Evolutionary conservation across 2,113 vertebrate species (phyloP), one percentile per base, ranked within the genome.

Genomic region (Heterotis niloticus): DNA sequence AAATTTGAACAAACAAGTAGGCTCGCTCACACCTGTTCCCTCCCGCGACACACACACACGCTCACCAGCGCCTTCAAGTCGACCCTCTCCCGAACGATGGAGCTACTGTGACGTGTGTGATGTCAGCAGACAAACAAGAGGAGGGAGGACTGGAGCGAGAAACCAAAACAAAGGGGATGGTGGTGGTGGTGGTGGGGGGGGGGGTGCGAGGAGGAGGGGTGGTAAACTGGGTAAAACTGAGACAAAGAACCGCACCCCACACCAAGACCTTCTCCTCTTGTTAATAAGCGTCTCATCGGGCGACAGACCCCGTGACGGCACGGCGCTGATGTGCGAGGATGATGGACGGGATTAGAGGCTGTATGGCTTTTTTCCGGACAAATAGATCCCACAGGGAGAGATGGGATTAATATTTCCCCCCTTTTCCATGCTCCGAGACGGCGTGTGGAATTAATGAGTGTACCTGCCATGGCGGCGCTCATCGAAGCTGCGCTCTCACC

Each of bases 381-480:
- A 94, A 95, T 87, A 90, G 87, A 90, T 94, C 90, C 91, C 92
- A 91, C 77, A 81, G 91, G 92, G 91, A 94, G 84, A 88, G 82
- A 28, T 69, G 78, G 89, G 88, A 92, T 92, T 93, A 88, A 88
- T 90, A 86, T 86, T 75, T 86, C 56, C 84, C 78, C 83, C 74
- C 60, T 26, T 81, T 60, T 77, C 87, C 84, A 68, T 85, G 87
- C 86, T 86, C 85, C 88, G 85, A 90, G 88, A 91, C 81, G 86
- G 87, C 77, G 87, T 26, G 79, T 84, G 88, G 92, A 93, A 94
- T 93, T 92, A 92, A 92, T 89, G 88, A 90, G 86, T 81, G 84
- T 98, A 99, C 97, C 98, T 99, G 97, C 95, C 76, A 98, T 93
- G 83, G 98, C 92, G 89, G 93, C 93, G 85, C 96, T 96, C 84